phyloP scores from a whole-genome alignment of 1,140 invertebrate species.

The Semibalanus balanoides region DNA sequence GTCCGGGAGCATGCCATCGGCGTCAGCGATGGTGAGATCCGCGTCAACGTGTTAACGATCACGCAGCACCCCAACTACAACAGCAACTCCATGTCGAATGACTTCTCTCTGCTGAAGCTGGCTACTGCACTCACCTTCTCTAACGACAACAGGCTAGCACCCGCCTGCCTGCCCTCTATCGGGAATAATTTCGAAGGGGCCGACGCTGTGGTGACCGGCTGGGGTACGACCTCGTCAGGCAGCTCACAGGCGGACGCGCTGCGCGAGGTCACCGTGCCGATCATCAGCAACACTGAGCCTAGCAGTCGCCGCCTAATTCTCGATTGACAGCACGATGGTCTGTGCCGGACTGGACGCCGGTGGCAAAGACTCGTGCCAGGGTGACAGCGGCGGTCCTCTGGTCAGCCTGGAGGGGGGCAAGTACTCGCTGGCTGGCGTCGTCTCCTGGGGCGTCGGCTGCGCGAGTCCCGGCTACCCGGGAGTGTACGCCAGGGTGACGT shows the following conservation, averaged over 20 bases:
- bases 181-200: not conserved
- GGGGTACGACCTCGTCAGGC: not conserved
- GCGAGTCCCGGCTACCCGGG: conserved; percentile 29
- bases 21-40: not conserved
- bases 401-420: conserved; percentile 28
- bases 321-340: conserved; percentile 18
- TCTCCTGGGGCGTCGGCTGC: conserved; percentile 33
- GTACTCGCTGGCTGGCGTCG: conserved; percentile 34
- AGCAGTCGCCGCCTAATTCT: not conserved
- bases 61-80: not conserved
- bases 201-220: not conserved
- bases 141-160: not conserved
- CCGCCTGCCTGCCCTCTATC: not conserved
- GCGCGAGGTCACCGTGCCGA: not conserved
- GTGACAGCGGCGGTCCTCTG: conserved; percentile 51
- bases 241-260: not conserved
- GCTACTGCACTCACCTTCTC: not conserved
- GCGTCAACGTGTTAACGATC: not conserved
- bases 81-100: not conserved
- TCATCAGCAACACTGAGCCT: not conserved
- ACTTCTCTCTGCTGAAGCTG: not conserved
- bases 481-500: conserved; percentile 30
- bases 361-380: conserved; percentile 29
- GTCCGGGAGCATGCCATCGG: not conserved
- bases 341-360: conserved; percentile 30